Evolutionary conservation across 2,113 vertebrate species (phyloP).

Genomic region (Chinchilla lanigera): DNA sequence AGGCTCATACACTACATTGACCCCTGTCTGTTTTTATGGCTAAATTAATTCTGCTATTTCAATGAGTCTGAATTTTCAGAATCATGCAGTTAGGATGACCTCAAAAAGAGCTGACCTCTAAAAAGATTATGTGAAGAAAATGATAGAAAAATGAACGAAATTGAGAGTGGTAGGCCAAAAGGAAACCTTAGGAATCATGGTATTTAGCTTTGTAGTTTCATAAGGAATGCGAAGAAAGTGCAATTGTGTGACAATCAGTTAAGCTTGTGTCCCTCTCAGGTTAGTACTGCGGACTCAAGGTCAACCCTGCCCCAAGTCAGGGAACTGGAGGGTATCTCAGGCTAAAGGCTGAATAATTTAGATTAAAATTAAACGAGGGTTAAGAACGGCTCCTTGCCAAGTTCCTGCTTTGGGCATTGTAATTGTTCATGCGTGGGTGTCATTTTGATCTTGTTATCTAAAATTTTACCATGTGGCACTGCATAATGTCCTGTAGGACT

Average conservation of each 20-base stretch:
- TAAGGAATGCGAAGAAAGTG: not conserved
- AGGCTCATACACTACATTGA: conserved; percentile 39
- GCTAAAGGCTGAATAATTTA: not conserved
- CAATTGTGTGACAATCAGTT: rapidly evolving
- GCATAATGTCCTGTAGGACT: not conserved
- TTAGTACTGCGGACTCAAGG: not conserved
- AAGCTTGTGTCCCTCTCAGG: rapidly evolving
- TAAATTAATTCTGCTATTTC: conserved; percentile 70
- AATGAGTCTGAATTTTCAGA: conserved; percentile 56
- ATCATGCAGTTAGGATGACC: not conserved
- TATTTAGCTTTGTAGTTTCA: not conserved
- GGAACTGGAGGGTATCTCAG: not conserved
- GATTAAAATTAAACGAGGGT: not conserved
- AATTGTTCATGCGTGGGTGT: no score
- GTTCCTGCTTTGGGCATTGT: not conserved
- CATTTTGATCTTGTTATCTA: not conserved
- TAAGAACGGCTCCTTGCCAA: not conserved
- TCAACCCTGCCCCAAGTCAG: no score
- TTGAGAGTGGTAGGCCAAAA: not conserved
- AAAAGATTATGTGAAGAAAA: not conserved
- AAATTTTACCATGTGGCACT: not conserved
- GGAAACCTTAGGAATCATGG: not conserved
- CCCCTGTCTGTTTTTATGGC: conserved; percentile 70
- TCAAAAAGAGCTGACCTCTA: conserved; percentile 36
- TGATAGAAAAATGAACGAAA: not conserved